A percentile compares a stretch with the other conserved stretches of the same genome.
phyloP scores from a whole-genome alignment of 2,888 invertebrate genomes.

The Rhagonycha lutea region DNA sequence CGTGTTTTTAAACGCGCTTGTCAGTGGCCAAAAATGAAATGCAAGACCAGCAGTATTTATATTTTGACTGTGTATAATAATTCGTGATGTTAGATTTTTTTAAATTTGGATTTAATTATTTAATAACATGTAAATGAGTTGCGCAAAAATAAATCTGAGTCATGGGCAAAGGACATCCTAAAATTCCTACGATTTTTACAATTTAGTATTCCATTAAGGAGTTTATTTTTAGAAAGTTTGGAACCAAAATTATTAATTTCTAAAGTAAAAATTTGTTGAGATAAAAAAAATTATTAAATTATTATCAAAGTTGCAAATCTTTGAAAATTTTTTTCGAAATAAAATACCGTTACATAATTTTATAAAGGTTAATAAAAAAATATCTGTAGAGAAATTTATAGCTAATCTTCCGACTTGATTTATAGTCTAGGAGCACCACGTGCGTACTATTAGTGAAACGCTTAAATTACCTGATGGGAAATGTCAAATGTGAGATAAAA shows the following conservation, averaged over 20 bases:
- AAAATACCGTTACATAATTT: not conserved
- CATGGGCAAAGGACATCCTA: no score
- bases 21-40: no score
- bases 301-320: not conserved
- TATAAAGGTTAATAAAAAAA: not conserved
- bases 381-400: not conserved
- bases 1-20: no score
- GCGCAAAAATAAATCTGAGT: no score
- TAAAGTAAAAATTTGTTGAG: not conserved
- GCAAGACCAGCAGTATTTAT: no score
- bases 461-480: not conserved
- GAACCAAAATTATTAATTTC: not conserved
- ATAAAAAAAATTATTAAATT: no score
- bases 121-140: no score
- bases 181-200: no score
- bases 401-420: not conserved
- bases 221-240: not conserved
- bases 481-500: not conserved
- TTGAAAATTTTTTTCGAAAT: not conserved
- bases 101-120: no score
- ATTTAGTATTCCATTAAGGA: no score
- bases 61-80: no score
- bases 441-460: not conserved
- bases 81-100: no score
- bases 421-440: not conserved